Percentiles rank a stretch among this genome's conserved stretches.
Evolutionary conservation across 2,797 vertebrate genomes (phyloP).

Genomic region (Huso huso): DNA sequence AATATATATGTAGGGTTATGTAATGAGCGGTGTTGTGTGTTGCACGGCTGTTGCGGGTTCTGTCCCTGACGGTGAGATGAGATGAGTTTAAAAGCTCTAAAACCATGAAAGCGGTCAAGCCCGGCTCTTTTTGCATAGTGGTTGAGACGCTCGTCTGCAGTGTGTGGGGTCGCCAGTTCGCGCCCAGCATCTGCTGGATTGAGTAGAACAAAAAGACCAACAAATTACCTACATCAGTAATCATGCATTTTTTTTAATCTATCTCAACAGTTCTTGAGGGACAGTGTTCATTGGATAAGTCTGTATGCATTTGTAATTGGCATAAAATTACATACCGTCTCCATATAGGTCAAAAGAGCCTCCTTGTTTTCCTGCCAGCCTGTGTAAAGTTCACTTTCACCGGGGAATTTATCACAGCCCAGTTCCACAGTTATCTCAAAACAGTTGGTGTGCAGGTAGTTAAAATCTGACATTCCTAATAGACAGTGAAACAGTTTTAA

Average conservation of each 20-base stretch:
- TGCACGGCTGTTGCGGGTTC: too few species aligned
- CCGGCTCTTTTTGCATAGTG: too few species aligned
- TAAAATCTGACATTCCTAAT: conserved; percentile 95
- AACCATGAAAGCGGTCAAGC: too few species aligned
- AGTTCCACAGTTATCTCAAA: conserved; percentile 93
- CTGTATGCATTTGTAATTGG: too few species aligned
- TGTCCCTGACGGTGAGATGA: too few species aligned
- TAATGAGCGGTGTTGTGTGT: too few species aligned
- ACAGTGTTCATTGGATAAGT: too few species aligned
- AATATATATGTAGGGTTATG: too few species aligned
- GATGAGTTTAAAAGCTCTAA: too few species aligned
- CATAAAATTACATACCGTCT: conserved; percentile 61
- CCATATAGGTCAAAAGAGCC: conserved; percentile 77
- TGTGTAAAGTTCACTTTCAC: conserved; percentile 76
- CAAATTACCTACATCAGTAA: conserved; percentile 25
- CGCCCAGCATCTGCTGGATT: neutral
- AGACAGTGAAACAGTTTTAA: neutral
- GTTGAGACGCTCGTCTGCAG: too few species aligned
- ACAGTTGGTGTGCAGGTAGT: conserved; percentile 93
- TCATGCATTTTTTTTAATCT: too few species aligned
- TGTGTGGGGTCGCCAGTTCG: neutral
- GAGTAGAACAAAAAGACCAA: neutral
- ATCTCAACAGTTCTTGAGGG: too few species aligned
- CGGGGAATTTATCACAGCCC: conserved; percentile 90
- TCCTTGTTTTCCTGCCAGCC: conserved; percentile 93